Base-by-base conservation (phyloP, 2,888 invertebrate species). In the Caenorhabditis sp. region DNA sequence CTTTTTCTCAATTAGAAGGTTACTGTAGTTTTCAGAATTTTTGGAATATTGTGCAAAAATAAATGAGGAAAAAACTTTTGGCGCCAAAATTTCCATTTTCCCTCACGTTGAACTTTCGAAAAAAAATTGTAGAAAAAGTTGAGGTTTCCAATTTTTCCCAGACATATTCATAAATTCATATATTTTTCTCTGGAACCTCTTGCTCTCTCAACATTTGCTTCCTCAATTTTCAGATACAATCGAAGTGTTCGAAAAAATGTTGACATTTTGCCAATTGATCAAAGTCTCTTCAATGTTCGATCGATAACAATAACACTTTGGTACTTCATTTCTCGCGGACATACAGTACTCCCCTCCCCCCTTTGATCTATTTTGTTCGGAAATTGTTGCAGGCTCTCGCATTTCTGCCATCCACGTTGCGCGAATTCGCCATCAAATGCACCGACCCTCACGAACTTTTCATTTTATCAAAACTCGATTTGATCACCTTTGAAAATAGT, bases 361-460 rank as follows among this genome's bases (percentile, higher is more conserved):
- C 49, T 19, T n/a, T 8, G 17, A 8, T 2, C 23, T 3, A 21
- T 24, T 17, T 10, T 50, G 5, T 31, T 12, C 1, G 5, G 0
- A 27, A 2, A 61, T 27, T 14, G 6, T 10, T 31, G 5, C 31
- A 31, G 31, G 54, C 23, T 12, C 17, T 65, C 57, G 72, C 65
- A 17, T 72, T 65, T 58, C 59, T 72, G 1, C 67, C 67, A 17
- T 66, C 64, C 1, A 68, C 51, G 21, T 62, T 72, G 12, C 72
- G 68, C 6, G 64, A 64, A 5, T 65, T 65, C 31, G 72, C 68
- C 55, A 51, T 60, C 58, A 67, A 59, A 36, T 72, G 72, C 55
- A 64, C 72, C 36, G 68, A 72, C 55, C 72, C 72, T 1, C 65
- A 72, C 17, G 72, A 72, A 49, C 36, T 72, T 31, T 62, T 58